Conservation (phyloP, 2,888 invertebrate genomes). For the Ptychoptera contaminata region DNA sequence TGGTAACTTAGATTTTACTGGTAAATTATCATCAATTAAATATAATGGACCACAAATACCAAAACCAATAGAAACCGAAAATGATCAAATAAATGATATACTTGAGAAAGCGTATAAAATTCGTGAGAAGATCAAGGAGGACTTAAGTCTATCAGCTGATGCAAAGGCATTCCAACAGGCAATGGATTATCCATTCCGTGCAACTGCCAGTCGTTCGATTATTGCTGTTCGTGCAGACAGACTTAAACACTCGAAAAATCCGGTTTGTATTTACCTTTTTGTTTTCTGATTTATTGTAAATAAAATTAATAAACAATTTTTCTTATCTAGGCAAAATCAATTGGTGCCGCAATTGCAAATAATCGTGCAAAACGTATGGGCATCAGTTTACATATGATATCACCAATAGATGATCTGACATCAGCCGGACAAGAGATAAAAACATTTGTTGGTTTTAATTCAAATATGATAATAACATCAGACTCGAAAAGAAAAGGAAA, state of each 20-base stretch:
- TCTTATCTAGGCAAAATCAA: conserved; percentile 18
- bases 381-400: conserved; percentile 43
- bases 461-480: conserved; percentile 42
- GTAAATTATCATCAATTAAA: conserved; percentile 26
- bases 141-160: conserved; percentile 33
- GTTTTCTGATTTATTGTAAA: not conserved
- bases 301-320: not conserved
- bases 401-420: conserved; percentile 37
- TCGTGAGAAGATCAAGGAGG: conserved; percentile 16
- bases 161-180: conserved; percentile 47
- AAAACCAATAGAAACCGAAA: conserved; percentile 10
- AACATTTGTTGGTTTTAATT: conserved; percentile 33
- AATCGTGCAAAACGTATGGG: conserved; percentile 37
- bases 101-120: conserved; percentile 17
- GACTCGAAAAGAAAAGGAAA: conserved; percentile 48
- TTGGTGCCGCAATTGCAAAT: conserved; percentile 18
- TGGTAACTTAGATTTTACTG: conserved; percentile 35
- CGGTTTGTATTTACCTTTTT: conserved; percentile 32
- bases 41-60: conserved; percentile 23
- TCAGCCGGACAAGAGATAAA: conserved; percentile 22
- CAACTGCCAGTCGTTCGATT: conserved; percentile 57
- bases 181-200: conserved; percentile 54
- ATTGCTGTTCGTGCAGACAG: conserved; percentile 46
- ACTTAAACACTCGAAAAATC: conserved; percentile 38
- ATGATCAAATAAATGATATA: conserved; percentile 14